A percentile compares a stretch with the other conserved stretches of the same genome.
These are phyloP conservation scores for Origma solitaria DNA, from an alignment of 2,113 vertebrate genomes.

Conservation along the genomic window DNA sequence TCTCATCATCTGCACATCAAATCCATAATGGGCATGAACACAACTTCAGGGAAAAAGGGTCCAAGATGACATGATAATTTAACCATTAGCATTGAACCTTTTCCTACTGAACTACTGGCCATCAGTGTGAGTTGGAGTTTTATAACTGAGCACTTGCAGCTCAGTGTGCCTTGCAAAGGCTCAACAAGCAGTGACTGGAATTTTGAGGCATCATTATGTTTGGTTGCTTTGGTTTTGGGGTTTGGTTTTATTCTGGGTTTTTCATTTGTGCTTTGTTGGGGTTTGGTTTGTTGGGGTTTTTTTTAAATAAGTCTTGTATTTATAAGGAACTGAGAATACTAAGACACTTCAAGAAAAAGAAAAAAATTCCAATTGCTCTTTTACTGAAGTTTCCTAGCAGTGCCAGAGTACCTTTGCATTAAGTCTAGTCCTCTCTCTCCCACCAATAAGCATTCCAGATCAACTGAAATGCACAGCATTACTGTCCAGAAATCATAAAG, in stretches of 20 bases:
- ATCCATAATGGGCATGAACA: neutral
- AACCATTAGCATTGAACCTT: neutral
- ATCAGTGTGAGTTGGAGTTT: neutral
- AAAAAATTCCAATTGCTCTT: neutral
- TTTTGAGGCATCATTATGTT: neutral
- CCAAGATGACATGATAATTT: neutral
- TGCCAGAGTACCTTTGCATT: neutral
- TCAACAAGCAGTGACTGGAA: neutral
- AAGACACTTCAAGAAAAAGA: neutral
- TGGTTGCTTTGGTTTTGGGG: neutral
- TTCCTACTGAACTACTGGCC: neutral
- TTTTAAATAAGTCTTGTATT: neutral
- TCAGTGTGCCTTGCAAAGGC: neutral
- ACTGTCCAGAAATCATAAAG: neutral
- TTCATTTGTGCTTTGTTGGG: fast-evolving
- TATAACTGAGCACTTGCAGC: neutral
- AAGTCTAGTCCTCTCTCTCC: neutral
- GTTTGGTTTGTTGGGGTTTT: neutral
- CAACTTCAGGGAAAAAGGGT: neutral
- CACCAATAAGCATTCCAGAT: neutral
- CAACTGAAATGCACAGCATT: neutral
- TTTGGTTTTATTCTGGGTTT: neutral
- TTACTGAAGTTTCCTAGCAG: neutral
- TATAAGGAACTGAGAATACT: neutral
- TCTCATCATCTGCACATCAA: neutral